Conservation (phyloP, 2,797 vertebrate genomes). For the Xyrichtys novacula region DNA sequence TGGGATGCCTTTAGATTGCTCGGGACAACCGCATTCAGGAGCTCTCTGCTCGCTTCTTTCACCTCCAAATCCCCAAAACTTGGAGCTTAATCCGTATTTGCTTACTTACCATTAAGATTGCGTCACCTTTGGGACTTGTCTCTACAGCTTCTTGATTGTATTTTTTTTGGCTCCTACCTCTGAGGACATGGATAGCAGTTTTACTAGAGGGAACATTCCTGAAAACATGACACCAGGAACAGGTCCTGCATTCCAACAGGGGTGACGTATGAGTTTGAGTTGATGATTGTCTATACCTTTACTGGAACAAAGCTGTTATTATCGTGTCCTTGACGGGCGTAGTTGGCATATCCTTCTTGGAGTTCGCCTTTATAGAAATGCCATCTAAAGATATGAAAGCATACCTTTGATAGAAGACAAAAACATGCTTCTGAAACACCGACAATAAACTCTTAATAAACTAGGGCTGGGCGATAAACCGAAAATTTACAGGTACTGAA, state of each 20-base stretch:
- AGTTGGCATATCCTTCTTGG: slow-evolving; percentile 7
- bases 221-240: slow-evolving; percentile 59
- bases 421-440: slow-evolving; percentile 3
- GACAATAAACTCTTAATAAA: too few species aligned
- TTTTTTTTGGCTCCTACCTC: slow-evolving; percentile 44
- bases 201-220: slow-evolving; percentile 67
- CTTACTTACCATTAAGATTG: background rate
- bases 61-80: background rate
- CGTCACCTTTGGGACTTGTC: slow-evolving; percentile 53
- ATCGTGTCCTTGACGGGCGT: slow-evolving; percentile 1
- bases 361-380: slow-evolving; percentile 13
- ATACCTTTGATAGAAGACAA: background rate
- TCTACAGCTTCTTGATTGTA: slow-evolving; percentile 45
- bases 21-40: slow-evolving; percentile 26
- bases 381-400: background rate
- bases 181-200: slow-evolving; percentile 33
- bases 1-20: slow-evolving; percentile 45
- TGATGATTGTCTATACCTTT: slow-evolving; percentile 42
- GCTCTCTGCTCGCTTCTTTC: slow-evolving; percentile 27
- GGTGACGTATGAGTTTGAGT: slow-evolving; percentile 46
- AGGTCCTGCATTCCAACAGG: slow-evolving; percentile 57
- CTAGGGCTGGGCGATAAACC: too few species aligned
- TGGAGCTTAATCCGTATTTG: slow-evolving; percentile 14
- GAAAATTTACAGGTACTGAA: too few species aligned
- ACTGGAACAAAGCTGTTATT: slow-evolving; percentile 33